phyloP scores from a whole-genome alignment of 2,113 vertebrate species.

The Pteruthius melanotis region DNA sequence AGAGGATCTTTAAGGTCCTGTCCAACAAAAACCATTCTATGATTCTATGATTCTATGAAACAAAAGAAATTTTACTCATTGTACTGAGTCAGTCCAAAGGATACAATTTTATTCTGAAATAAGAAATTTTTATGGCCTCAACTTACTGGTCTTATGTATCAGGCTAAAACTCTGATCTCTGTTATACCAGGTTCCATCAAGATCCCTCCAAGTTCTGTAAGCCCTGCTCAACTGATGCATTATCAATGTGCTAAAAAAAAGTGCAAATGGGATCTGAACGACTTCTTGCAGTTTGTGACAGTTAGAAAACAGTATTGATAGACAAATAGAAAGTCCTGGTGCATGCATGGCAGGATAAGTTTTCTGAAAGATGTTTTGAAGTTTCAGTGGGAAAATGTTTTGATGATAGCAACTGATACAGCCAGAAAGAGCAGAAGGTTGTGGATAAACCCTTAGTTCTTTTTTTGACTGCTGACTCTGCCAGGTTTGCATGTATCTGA shows the following conservation, averaged over 20 bases:
- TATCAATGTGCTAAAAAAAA: neutral
- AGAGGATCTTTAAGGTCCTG: neutral
- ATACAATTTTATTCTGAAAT: neutral
- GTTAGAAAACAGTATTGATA: neutral
- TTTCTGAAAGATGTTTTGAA: neutral
- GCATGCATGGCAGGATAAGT: neutral
- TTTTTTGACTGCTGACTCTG: neutral
- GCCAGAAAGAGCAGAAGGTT: neutral
- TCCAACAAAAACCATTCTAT: neutral
- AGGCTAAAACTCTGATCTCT: neutral
- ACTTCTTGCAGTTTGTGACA: neutral
- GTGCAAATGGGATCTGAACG: neutral
- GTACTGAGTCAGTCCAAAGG: neutral
- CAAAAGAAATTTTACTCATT: neutral
- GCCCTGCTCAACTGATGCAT: rapidly evolving
- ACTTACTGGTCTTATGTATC: neutral
- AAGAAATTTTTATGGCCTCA: neutral
- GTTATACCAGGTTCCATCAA: rapidly evolving
- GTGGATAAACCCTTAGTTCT: neutral
- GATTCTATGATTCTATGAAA: neutral
- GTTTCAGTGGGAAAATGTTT: neutral
- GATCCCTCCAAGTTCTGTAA: neutral
- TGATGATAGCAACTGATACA: rapidly evolving
- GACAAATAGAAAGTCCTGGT: neutral
- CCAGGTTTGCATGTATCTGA: neutral